Percentiles rank a stretch among this genome's conserved stretches.
Conservation (phyloP, 2,888 invertebrate genomes). For the Patella caerulea region DNA sequence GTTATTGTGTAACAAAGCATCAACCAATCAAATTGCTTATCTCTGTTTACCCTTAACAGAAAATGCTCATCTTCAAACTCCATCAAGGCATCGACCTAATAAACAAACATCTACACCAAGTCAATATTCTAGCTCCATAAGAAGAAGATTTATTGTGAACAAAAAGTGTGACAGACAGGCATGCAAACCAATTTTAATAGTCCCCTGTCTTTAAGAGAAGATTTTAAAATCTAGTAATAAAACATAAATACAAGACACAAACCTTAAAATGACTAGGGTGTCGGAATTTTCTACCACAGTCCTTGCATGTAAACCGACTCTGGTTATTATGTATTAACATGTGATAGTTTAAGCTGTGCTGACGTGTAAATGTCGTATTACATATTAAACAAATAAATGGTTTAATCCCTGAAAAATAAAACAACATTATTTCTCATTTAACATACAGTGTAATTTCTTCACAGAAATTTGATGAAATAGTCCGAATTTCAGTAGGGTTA, state of each 20-base stretch:
- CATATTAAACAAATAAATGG: slow-evolving; percentile 77
- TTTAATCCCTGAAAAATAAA: slow-evolving; percentile 73
- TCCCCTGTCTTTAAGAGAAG: not conserved
- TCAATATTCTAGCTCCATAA: not conserved
- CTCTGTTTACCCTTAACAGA: no score
- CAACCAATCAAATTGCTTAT: no score
- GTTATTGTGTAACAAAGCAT: no score
- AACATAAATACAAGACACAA: not conserved
- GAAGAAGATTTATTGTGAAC: no score
- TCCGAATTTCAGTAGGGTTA: no score
- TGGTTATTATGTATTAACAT: slow-evolving; percentile 77
- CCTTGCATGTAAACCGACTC: slow-evolving; percentile 76
- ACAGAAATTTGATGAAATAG: no score
- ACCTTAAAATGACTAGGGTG: slow-evolving; percentile 77
- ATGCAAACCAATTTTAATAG: no score
- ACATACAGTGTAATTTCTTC: no score
- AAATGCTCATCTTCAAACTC: no score
- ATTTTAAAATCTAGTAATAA: not conserved
- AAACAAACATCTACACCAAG: no score
- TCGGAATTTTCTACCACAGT: slow-evolving; percentile 76
- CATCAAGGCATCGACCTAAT: no score
- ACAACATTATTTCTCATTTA: not conserved
- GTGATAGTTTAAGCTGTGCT: slow-evolving; percentile 78
- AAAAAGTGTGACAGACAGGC: no score
- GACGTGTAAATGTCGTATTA: slow-evolving; percentile 76